Evolutionary conservation across 2,113 vertebrate species (phyloP), one percentile per base, ranked within the genome.

Genomic region (Verasper variegatus): DNA sequence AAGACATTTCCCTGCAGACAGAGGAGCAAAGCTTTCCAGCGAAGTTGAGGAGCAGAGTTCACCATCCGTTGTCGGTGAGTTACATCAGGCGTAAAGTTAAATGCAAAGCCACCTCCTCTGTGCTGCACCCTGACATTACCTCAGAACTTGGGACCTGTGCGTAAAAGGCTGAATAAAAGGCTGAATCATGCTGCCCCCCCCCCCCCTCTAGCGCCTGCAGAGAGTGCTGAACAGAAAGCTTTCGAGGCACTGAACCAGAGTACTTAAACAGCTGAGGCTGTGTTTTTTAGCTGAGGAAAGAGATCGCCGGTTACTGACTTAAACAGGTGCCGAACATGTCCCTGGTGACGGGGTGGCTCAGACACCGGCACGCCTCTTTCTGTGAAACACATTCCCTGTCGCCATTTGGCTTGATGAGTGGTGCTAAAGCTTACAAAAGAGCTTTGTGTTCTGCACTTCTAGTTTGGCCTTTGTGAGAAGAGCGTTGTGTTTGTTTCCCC

Each of bases 1-100:
- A 18, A 49, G 40, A 11, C 40, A 42, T 42, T 40, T 42, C 40
- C 40, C 40, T 11, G 40, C 40, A 42, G 40, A 42, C 40, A 13
- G 40, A 42, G 40, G 40, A 42, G 40, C 13, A 13, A 31, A 31
- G 31, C 31, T 31, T 31, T 31, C 31, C 10, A 11, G 40, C 12
- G 51, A n/a, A 49, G 66, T 47, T 17, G 20, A 58, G 54, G 37
- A 18, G 27, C 45, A 42, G 18, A 37, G 59, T 45, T 71, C 56
- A 71, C 75, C 47, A 82, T 86, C 60, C 31, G 31, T 31, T 75
- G 64, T 21, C 71, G n/a, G 51, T 85, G 80, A 86, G 52, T 79
- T 55, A 81, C 31, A 10, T 7, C 15, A 4, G 9, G 27, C 76
- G 8, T 31, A 71, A 71, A 78, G 59, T 13, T 56, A 62, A 66